These are phyloP conservation scores for Ashinkailepas kermadecensis DNA, from an alignment of 2,888 invertebrate species.

Conservation along the genomic window DNA sequence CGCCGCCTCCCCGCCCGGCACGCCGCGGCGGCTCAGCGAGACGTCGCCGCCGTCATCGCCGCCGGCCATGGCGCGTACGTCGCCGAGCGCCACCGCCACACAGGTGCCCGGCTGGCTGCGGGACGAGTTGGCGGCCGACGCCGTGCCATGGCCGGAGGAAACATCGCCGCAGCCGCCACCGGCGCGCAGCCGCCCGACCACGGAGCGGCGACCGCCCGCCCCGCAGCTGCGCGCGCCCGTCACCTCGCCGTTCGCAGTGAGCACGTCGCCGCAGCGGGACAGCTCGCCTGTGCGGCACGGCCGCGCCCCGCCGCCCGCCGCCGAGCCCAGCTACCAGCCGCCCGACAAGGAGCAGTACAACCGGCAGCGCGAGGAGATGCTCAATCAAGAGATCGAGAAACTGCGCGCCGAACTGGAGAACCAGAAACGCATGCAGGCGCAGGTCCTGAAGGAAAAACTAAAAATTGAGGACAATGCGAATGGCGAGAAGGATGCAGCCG, in stretches of 20 bases:
- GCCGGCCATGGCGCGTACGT: background rate
- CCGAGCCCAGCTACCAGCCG: background rate
- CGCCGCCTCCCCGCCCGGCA: background rate
- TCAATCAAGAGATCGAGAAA: conserved; percentile 32
- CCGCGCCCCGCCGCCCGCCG: too few relatives aligned
- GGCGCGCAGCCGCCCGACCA: background rate
- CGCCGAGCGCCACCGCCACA: conserved; percentile 29
- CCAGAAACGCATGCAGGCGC: conserved; percentile 27
- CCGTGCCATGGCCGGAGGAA: conserved; percentile 28
- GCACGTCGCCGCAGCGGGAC: background rate
- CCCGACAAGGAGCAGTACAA: background rate
- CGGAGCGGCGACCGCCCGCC: background rate
- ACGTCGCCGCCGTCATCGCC: conserved; percentile 22
- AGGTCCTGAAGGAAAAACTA: conserved; percentile 27
- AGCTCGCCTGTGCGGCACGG: background rate
- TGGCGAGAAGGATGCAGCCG: background rate
- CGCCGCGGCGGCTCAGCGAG: background rate
- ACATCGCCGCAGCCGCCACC: background rate
- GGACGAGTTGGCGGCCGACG: conserved; percentile 41
- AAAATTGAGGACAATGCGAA: background rate
- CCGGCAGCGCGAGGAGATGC: conserved; percentile 26
- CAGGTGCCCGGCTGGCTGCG: conserved; percentile 45
- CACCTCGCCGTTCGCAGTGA: background rate
- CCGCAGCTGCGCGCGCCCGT: background rate
- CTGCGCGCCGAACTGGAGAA: conserved; percentile 27